Evolutionary conservation across 1,140 invertebrate genomes (phyloP).

Genomic region (Drosophila lini): DNA sequence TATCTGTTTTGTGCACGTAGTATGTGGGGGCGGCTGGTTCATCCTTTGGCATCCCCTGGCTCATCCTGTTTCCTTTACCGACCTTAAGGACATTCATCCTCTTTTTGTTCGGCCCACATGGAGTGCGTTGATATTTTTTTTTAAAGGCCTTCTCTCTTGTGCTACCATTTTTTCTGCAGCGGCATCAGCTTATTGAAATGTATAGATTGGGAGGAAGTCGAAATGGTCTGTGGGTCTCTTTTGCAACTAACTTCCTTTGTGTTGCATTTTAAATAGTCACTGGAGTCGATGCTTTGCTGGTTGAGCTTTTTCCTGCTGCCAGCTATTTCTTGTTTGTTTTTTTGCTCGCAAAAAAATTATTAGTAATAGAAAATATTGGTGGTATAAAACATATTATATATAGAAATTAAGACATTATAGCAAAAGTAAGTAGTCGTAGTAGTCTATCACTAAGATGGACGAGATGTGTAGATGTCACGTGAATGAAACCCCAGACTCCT

Average conservation of each 20-base stretch:
- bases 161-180: conserved; percentile 24
- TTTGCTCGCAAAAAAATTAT: too few relatives aligned
- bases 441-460: background rate
- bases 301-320: too few relatives aligned
- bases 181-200: conserved; percentile 39
- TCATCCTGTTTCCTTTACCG: conserved; percentile 17
- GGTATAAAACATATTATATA: background rate
- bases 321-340: too few relatives aligned
- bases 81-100: conserved; percentile 43
- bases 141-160: conserved; percentile 12
- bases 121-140: conserved; percentile 33
- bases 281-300: conserved; percentile 2
- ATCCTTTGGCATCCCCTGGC: conserved; percentile 16
- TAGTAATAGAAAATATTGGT: background rate
- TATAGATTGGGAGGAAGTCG: conserved; percentile 3
- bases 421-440: background rate
- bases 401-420: background rate
- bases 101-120: conserved; percentile 28
- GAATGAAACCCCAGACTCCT: conserved; percentile 4
- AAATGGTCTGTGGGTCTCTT: background rate
- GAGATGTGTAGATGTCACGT: background rate
- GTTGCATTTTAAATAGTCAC: conserved; percentile 49
- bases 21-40: conserved; percentile 15
- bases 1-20: conserved; percentile 72
- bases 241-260: conserved; percentile 55